phyloP scores from a whole-genome alignment of 2,888 invertebrate species.

The Tetragonula carbonaria region DNA sequence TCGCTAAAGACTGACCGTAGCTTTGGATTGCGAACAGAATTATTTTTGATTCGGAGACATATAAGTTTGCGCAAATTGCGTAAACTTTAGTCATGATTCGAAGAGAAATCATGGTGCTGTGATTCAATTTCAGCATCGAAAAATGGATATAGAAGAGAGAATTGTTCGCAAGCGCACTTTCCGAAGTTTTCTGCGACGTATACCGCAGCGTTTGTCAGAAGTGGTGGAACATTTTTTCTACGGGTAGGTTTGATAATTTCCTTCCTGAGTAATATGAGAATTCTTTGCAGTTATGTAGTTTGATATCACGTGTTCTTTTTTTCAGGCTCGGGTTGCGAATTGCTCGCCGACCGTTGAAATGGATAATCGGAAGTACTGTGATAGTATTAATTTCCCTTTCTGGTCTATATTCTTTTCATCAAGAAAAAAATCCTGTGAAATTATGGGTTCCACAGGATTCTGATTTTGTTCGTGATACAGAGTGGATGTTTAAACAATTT shows the following conservation, averaged over 20 bases:
- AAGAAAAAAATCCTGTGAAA: constrained; percentile 90
- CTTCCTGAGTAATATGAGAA: not conserved
- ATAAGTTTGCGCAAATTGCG: not conserved
- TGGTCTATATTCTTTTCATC: constrained; percentile 88
- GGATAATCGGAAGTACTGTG: constrained; percentile 86
- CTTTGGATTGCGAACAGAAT: not conserved
- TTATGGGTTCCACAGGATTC: constrained; percentile 91
- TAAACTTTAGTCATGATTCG: constrained; percentile 26
- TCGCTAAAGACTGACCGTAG: constrained; percentile 4
- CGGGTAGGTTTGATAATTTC: constrained; percentile 62
- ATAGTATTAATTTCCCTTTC: constrained; percentile 86
- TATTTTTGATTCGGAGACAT: not conserved
- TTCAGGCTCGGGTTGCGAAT: constrained; percentile 87
- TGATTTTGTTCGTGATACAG: constrained; percentile 88
- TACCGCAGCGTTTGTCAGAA: constrained; percentile 77
- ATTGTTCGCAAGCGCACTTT: constrained; percentile 21
- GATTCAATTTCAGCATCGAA: constrained; percentile 28
- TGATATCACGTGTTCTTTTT: not conserved
- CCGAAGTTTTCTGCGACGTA: constrained; percentile 58
- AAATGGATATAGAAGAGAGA: constrained; percentile 59
- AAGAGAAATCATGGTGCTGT: not conserved
- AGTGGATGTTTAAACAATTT: constrained; percentile 89
- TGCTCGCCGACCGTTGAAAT: constrained; percentile 87
- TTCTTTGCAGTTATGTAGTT: not conserved
- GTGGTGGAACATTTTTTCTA: constrained; percentile 77